Conservation (phyloP, 1,140 invertebrate species). For the Antheraea mylitta region DNA sequence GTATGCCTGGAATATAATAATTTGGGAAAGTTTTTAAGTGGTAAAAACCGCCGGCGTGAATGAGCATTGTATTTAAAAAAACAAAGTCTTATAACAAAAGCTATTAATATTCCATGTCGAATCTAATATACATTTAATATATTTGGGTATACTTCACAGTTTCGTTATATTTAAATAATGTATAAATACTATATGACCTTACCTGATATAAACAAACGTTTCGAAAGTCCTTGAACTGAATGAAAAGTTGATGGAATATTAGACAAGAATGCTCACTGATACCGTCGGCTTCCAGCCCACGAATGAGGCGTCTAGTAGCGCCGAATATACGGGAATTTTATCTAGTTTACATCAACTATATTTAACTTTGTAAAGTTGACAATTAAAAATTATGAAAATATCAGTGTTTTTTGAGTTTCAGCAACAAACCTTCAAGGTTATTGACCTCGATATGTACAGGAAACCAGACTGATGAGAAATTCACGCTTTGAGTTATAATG, state of each 20-base stretch:
- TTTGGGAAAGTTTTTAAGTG: conserved; percentile 10
- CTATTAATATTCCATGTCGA: not conserved
- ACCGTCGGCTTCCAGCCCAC: conserved; percentile 44
- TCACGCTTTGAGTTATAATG: not conserved
- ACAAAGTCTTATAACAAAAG: not conserved
- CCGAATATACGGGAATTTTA: conserved; percentile 53
- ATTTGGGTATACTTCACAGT: too few relatives aligned
- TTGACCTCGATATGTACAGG: conserved; percentile 31
- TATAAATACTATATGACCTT: conserved; percentile 17
- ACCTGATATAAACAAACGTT: conserved; percentile 41
- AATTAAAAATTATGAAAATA: conserved; percentile 28
- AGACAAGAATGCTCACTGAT: conserved; percentile 31
- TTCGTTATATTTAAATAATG: not conserved
- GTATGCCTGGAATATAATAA: not conserved
- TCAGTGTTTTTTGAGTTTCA: not conserved
- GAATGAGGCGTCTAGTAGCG: conserved; percentile 56
- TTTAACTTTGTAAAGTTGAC: conserved; percentile 46
- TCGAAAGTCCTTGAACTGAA: conserved; percentile 57
- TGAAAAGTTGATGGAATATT: conserved; percentile 25
- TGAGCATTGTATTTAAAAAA: not conserved
- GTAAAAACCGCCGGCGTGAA: conserved; percentile 3
- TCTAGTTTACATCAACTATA: conserved; percentile 52
- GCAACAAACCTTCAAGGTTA: conserved; percentile 27
- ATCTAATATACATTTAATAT: not conserved
- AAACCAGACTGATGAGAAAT: not conserved